A percentile compares a stretch with the other conserved stretches of the same genome.
Conservation (phyloP, 1,140 invertebrate species). For the Drosophila ambigua region DNA sequence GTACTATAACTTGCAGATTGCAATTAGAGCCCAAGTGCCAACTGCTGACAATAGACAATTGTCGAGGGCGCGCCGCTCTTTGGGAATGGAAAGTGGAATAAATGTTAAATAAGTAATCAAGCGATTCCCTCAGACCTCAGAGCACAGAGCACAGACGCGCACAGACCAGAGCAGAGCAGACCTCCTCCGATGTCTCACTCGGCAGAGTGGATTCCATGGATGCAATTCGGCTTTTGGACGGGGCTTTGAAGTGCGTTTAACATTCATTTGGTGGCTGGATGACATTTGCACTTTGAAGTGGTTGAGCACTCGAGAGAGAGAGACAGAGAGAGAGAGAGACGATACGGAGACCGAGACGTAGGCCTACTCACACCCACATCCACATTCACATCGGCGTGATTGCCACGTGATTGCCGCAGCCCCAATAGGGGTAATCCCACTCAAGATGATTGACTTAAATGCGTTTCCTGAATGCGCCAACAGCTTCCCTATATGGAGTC, state of each 20-base stretch:
- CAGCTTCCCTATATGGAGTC: too few relatives aligned
- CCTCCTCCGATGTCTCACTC: too few relatives aligned
- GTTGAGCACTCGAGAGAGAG: slow-evolving; percentile 36
- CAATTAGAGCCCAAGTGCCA: slow-evolving; percentile 61
- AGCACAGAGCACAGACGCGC: not conserved
- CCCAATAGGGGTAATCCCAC: slow-evolving; percentile 34
- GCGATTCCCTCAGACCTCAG: slow-evolving; percentile 28
- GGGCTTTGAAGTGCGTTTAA: slow-evolving; percentile 57
- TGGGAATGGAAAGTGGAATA: slow-evolving; percentile 59
- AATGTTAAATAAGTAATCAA: slow-evolving; percentile 82
- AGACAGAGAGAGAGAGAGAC: not conserved
- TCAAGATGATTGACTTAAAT: slow-evolving; percentile 12
- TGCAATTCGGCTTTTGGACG: slow-evolving; percentile 18
- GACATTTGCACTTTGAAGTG: slow-evolving; percentile 75
- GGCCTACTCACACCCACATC: not conserved
- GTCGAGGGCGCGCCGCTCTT: slow-evolving; percentile 13
- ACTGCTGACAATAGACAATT: slow-evolving; percentile 56
- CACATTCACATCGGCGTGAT: slow-evolving; percentile 1
- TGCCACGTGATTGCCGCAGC: too few relatives aligned
- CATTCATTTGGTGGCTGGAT: slow-evolving; percentile 15
- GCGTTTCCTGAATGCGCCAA: not conserved
- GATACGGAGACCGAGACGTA: not conserved
- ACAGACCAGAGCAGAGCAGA: not conserved
- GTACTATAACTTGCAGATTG: slow-evolving; percentile 59
- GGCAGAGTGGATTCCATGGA: too few relatives aligned